Evolutionary conservation across 2,113 vertebrate genomes (phyloP).

Genomic region (Dipodomys spectabilis): DNA sequence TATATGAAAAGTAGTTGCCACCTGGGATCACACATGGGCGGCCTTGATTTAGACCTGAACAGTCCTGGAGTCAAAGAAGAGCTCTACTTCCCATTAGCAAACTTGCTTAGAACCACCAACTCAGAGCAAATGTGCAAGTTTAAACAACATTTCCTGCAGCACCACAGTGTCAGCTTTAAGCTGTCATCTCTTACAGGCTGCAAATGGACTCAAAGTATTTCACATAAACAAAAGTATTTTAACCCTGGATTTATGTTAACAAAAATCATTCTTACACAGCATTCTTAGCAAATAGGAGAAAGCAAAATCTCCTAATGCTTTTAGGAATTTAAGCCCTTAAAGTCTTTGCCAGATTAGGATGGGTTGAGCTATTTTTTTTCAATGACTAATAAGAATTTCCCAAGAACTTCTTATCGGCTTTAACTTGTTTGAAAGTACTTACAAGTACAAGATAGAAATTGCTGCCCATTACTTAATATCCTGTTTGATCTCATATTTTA

Average conservation of each 20-base stretch:
- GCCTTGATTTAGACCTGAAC: not conserved
- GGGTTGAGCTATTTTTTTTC: conserved; percentile 56
- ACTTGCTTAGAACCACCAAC: conserved; percentile 8
- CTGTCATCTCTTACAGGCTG: not conserved
- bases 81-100: not conserved
- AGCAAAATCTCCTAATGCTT: not conserved
- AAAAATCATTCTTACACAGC: conserved; percentile 47
- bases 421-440: conserved; percentile 47
- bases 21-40: not conserved
- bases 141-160: conserved; percentile 20
- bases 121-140: not conserved
- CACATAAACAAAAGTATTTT: not conserved
- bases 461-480: not conserved
- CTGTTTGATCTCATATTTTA: conserved; percentile 24
- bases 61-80: not conserved
- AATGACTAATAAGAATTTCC: conserved; percentile 63
- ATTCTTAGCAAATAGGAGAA: not conserved
- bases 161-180: not conserved
- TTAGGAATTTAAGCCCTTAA: conserved; percentile 52
- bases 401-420: conserved; percentile 60
- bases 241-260: not conserved
- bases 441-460: conserved; percentile 36
- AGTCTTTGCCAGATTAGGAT: conserved; percentile 26
- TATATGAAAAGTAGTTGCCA: not conserved
- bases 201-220: not conserved